phyloP scores from a whole-genome alignment of 2,113 vertebrate genomes.

The Crypturellus undulatus region DNA sequence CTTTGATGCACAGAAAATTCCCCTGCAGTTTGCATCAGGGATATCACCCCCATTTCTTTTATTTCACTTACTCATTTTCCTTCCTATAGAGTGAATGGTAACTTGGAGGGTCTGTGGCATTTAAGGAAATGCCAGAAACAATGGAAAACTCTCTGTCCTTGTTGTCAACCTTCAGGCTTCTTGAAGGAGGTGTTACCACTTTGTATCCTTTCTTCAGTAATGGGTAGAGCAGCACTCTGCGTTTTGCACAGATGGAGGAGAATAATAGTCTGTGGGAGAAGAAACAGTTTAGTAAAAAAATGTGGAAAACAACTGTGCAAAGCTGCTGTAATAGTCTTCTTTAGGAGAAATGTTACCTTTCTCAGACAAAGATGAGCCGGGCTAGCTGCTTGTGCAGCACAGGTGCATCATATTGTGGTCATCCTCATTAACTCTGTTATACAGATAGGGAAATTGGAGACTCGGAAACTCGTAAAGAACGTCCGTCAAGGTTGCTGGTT shows the following conservation, averaged over 20 bases:
- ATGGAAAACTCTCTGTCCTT: neutral
- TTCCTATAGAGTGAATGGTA: neutral
- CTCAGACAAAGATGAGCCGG: neutral
- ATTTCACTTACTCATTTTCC: neutral
- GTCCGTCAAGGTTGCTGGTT: neutral
- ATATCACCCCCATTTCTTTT: neutral
- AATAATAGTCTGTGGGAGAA: neutral
- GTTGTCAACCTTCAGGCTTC: neutral
- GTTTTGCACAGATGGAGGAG: neutral
- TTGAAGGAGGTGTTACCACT: neutral
- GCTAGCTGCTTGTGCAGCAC: neutral
- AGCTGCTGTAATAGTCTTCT: neutral
- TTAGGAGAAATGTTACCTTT: neutral
- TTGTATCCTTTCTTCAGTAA: neutral
- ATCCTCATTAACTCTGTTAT: neutral
- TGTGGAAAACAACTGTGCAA: neutral
- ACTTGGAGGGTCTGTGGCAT: neutral
- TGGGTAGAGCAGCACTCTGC: neutral
- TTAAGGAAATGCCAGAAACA: neutral
- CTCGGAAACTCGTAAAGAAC: neutral
- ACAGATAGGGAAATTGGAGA: neutral
- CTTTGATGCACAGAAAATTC: neutral
- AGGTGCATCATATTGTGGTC: neutral
- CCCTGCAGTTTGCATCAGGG: neutral
- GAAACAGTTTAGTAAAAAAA: neutral